Evolutionary conservation across 2,113 vertebrate genomes (phyloP).

Genomic region (Dromaius novaehollandiae): DNA sequence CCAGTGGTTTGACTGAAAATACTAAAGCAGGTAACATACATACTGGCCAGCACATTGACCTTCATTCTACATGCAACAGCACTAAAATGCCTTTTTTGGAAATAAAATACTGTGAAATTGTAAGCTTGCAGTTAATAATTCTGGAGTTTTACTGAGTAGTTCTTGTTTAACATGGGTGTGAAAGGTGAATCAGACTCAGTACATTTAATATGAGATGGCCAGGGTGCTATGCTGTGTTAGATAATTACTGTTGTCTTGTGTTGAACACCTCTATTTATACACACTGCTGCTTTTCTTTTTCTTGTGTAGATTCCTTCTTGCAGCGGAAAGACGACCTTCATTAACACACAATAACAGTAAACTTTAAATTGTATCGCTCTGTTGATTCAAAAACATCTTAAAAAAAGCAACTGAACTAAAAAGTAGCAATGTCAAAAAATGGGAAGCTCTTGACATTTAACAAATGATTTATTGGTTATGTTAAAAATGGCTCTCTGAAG

Average conservation of each 20-base stretch:
- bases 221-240: slow-evolving; percentile 9
- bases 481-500: not conserved
- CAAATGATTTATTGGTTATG: not conserved
- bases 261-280: slow-evolving; percentile 70
- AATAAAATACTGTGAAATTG: not conserved
- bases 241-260: slow-evolving; percentile 50
- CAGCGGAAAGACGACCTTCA: not conserved
- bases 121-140: not conserved
- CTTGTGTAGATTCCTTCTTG: slow-evolving; percentile 14
- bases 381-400: not conserved
- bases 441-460: not conserved
- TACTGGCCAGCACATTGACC: fast-evolving
- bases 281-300: slow-evolving; percentile 22
- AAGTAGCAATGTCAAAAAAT: not conserved
- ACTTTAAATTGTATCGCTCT: not conserved
- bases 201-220: slow-evolving; percentile 42
- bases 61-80: not conserved
- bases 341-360: not conserved
- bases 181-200: slow-evolving; percentile 21
- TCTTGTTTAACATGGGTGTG: not conserved
- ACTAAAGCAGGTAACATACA: not conserved
- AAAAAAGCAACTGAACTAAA: not conserved
- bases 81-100: not conserved
- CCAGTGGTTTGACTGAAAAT: not conserved
- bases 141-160: not conserved